These are phyloP conservation scores for Polylopha cassiicola DNA, from an alignment of 2,888 invertebrate genomes.

Conservation along the genomic window DNA sequence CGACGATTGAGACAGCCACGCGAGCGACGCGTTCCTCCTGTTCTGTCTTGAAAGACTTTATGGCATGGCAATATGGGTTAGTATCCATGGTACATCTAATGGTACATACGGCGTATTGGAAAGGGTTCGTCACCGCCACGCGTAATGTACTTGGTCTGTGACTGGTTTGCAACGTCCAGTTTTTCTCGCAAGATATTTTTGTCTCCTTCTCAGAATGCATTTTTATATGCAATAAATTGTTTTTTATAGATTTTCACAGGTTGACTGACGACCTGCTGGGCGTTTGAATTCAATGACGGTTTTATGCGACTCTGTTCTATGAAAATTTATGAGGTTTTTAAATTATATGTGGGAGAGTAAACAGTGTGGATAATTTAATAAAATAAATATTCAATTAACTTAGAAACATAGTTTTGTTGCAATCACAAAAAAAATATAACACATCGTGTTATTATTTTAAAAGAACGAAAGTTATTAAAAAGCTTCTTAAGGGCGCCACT, in stretches of 20 bases:
- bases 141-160: constrained; percentile 33
- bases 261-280: constrained; percentile 11
- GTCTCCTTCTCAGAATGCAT: constrained; percentile 12
- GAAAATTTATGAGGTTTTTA: constrained; percentile 17
- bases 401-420: no score
- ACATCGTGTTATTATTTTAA: no score
- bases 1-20: constrained; percentile 26
- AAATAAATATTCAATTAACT: no score
- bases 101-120: constrained; percentile 23
- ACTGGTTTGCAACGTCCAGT: constrained; percentile 29
- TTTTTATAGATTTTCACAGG: constrained; percentile 18
- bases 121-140: constrained; percentile 25
- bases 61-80: constrained; percentile 11
- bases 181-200: constrained; percentile 21
- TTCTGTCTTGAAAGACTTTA: constrained; percentile 17
- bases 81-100: constrained; percentile 14
- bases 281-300: constrained; percentile 14
- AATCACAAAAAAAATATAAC: no score
- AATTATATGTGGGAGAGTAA: neutral
- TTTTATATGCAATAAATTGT: constrained; percentile 18
- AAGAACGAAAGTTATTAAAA: no score
- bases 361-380: neutral
- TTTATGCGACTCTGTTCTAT: constrained; percentile 7
- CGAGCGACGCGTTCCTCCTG: constrained; percentile 23
- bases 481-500: no score